phyloP scores from a whole-genome alignment of 2,888 invertebrate species.

The Noctua pronuba region DNA sequence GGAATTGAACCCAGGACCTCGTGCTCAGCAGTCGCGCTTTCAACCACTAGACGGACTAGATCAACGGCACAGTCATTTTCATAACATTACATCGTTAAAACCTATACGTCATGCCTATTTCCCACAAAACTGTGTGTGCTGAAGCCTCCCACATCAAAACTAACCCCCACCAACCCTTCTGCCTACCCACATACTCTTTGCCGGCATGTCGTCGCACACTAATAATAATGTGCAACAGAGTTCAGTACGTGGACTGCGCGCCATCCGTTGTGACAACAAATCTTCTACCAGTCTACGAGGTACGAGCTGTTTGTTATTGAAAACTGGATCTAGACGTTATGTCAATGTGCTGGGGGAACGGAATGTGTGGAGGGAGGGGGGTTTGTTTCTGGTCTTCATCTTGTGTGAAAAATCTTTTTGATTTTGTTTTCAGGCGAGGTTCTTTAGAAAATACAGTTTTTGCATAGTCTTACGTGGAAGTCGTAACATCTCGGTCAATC shows the following conservation, averaged over 20 bases:
- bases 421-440: background rate
- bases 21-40: background rate
- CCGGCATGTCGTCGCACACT: conserved; percentile 64
- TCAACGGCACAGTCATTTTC: too few species aligned
- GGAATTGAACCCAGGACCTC: too few species aligned
- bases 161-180: conserved; percentile 43
- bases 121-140: background rate
- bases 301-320: conserved; percentile 68
- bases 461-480: background rate
- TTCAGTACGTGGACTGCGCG: conserved; percentile 58
- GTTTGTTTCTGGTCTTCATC: background rate
- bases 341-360: background rate
- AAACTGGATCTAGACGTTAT: conserved; percentile 59
- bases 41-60: too few species aligned
- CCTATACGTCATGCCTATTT: background rate
- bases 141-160: background rate
- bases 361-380: background rate
- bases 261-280: conserved; percentile 77
- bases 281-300: conserved; percentile 51
- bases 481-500: background rate
- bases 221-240: conserved; percentile 78
- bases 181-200: conserved; percentile 63
- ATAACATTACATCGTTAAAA: background rate
- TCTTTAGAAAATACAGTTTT: background rate
- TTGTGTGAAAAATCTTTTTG: background rate